phyloP scores from a whole-genome alignment of 2,888 invertebrate genomes.

The Icerya purchasi region DNA sequence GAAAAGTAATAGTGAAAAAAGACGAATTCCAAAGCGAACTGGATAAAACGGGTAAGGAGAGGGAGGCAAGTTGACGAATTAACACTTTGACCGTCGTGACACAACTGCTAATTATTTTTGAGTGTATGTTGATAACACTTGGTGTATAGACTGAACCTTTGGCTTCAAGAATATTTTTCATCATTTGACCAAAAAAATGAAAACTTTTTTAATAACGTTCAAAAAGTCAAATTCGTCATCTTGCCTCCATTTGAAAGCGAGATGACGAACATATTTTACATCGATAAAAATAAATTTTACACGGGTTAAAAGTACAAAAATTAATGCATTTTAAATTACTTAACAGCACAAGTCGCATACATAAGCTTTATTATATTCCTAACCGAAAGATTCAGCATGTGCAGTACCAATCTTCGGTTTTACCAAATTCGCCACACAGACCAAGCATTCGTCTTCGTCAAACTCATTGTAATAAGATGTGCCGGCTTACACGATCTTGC shows the following conservation, averaged over 20 bases:
- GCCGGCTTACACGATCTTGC: neutral
- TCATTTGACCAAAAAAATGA: neutral
- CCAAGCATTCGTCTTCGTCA: neutral
- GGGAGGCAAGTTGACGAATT: neutral
- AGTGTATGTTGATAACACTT: neutral
- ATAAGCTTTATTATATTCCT: too few species aligned
- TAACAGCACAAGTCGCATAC: too few species aligned
- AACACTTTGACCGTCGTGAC: neutral
- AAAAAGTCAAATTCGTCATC: conserved; percentile 2
- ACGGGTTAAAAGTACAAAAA: neutral
- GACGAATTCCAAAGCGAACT: too few species aligned
- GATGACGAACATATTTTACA: neutral
- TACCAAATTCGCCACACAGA: neutral
- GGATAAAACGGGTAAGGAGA: too few species aligned
- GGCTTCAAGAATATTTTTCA: neutral
- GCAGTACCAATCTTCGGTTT: neutral
- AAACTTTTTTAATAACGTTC: neutral
- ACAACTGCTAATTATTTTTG: neutral
- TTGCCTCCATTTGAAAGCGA: neutral
- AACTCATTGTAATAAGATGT: neutral
- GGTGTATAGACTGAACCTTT: neutral
- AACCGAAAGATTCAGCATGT: neutral
- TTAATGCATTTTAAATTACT: too few species aligned
- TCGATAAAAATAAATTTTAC: too few species aligned
- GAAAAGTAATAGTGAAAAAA: too few species aligned